phyloP scores from a whole-genome alignment of 1,140 invertebrate genomes.

The Drosophila bocki region DNA sequence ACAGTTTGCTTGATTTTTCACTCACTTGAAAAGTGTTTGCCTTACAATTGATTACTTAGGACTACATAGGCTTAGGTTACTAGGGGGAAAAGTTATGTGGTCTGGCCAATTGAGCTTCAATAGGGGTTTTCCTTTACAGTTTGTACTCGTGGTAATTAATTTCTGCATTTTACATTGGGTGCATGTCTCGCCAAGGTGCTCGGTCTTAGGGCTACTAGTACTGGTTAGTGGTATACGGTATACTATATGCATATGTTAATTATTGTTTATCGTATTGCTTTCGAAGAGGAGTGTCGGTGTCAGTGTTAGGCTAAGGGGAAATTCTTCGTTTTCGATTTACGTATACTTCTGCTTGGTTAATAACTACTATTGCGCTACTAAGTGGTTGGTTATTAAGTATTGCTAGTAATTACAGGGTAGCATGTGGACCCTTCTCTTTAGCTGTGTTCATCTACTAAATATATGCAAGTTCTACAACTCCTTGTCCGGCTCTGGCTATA shows the following conservation, averaged over 20 bases:
- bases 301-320: constrained; percentile 23
- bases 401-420: constrained; percentile 14
- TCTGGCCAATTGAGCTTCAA: constrained; percentile 58
- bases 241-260: constrained; percentile 39
- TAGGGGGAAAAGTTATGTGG: constrained; percentile 29
- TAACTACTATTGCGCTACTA: constrained; percentile 28
- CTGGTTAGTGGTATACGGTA: constrained; percentile 51
- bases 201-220: constrained; percentile 48
- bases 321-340: constrained; percentile 72
- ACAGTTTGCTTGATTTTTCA: constrained; percentile 62
- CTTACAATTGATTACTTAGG: constrained; percentile 62
- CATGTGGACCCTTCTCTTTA: constrained; percentile 34
- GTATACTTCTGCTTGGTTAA: constrained; percentile 60
- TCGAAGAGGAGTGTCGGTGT: constrained; percentile 10
- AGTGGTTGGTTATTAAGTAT: constrained; percentile 21
- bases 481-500: constrained; percentile 20
- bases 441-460: constrained; percentile 27
- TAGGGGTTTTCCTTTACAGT: constrained; percentile 49
- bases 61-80: constrained; percentile 39
- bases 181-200: constrained; percentile 58
- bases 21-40: constrained; percentile 80
- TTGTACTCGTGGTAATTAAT: constrained; percentile 78
- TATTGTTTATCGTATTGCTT: constrained; percentile 79
- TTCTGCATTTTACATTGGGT: constrained; percentile 76
- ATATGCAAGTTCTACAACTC: constrained; percentile 32